phyloP scores from a whole-genome alignment of 2,113 vertebrate genomes.

The Notarius lentiginosus region DNA sequence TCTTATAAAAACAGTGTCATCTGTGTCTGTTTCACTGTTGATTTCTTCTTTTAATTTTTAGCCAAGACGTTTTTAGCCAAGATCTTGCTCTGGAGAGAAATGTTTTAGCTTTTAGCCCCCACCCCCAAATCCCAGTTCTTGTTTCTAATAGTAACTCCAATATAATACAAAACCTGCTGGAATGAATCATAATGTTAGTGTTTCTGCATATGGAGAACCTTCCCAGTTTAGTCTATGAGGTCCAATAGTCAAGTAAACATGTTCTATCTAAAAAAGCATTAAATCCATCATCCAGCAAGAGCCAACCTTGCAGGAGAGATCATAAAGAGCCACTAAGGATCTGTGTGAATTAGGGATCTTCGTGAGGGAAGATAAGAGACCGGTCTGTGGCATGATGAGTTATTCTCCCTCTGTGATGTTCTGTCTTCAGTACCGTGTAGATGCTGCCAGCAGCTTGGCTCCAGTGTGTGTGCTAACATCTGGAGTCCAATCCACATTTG shows the following conservation, averaged over 20 bases:
- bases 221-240: constrained; percentile 19
- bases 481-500: constrained; percentile 40
- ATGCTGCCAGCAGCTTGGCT: constrained; percentile 35
- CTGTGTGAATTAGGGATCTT: background rate
- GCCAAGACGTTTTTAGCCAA: background rate
- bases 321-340: constrained; percentile 10
- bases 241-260: constrained; percentile 15
- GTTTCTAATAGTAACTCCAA: constrained; percentile 23
- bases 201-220: constrained; percentile 24
- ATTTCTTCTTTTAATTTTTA: background rate
- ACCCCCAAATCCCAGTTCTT: background rate
- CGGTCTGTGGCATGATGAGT: background rate
- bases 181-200: constrained; percentile 37
- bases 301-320: constrained; percentile 3
- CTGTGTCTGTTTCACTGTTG: background rate
- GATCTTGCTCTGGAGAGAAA: background rate
- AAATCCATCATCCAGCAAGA: constrained; percentile 24
- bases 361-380: background rate
- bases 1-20: background rate
- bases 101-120: background rate
- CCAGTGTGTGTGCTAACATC: constrained; percentile 46
- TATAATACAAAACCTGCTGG: constrained; percentile 25
- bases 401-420: constrained; percentile 35
- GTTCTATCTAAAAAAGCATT: constrained; percentile 9
- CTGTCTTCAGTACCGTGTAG: constrained; percentile 29